Evolutionary conservation across 2,888 invertebrate genomes (phyloP), one percentile per base, ranked within the genome.

Genomic region (Clistopyga incitator): DNA sequence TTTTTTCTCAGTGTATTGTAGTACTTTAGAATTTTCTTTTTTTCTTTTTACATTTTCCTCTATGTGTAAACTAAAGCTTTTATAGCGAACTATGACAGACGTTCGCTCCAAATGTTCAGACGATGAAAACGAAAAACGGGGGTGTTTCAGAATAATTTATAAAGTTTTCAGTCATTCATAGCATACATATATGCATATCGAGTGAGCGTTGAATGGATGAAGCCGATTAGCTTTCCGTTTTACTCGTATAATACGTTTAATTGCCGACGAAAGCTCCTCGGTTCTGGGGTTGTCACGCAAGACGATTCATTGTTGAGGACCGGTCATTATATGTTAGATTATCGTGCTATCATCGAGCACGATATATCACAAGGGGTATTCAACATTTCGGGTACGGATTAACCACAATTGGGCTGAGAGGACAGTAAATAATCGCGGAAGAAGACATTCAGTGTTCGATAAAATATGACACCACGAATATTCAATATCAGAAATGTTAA

Each of bases 161-260:
- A 38, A 38, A 10, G 10, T 38, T 38, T 38, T 38, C 1, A 10
- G 2, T 6, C 10, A 4, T 29, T 29, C 4, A 29, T 29, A 29
- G 38, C 38, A 38, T 38, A 10, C 38, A 10, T 38, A 38, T 38
- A 38, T 38, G 10, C 10, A 38, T 38, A 38, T 10, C 6, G 59
- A 61, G n/a, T 61, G 13, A 54, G 42, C 47, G 59, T 56, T 10
- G 15, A 71, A 56, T 18, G 56, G 34, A 34, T 13, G 18, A 34
- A n/a, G 25, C 18, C 34, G 20, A n/a, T 67, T 15, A 8, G 38
- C 20, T 42, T 13, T 6, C 29, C 50, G 45, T 18, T 72, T 74
- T 68, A n/a, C n/a, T 59, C 34, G 70, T 68, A 34, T 56, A 34
- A 76, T 65, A 76, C 79, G 72, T 77, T 80, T 68, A 77, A 80